Percentiles rank a stretch among this genome's conserved stretches.
Evolutionary conservation across 2,888 invertebrate species (phyloP).

Genomic region (Lordiphosa fenestrarum): DNA sequence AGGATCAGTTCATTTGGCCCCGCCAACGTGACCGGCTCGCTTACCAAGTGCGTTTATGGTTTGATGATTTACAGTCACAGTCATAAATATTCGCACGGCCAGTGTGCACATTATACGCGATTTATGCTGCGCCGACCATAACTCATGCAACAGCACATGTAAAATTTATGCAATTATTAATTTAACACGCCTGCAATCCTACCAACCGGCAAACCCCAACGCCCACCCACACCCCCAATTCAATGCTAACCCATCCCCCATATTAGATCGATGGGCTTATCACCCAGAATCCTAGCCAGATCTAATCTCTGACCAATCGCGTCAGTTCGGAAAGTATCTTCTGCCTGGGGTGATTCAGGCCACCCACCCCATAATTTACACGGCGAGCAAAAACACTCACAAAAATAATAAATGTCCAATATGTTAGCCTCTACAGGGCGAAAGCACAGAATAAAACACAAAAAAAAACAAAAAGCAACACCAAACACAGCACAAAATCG

Average conservation of each 20-base stretch:
- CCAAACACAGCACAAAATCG: constrained; percentile 44
- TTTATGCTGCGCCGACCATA: constrained; percentile 77
- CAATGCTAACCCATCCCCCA: background rate
- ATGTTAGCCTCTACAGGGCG: constrained; percentile 62
- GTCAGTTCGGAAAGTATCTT: constrained; percentile 2
- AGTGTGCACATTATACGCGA: constrained; percentile 78
- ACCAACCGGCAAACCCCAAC: background rate
- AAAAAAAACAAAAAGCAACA: constrained; percentile 14
- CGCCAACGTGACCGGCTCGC: constrained; percentile 29
- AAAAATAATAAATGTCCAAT: constrained; percentile 76
- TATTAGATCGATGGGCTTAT: background rate
- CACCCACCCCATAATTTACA: constrained; percentile 58
- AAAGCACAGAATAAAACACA: constrained; percentile 30
- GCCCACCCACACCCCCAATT: background rate
- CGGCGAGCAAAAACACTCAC: constrained; percentile 72
- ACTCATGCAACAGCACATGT: constrained; percentile 79
- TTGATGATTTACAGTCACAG: constrained; percentile 79
- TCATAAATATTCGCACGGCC: constrained; percentile 80
- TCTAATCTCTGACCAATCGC: constrained; percentile 42
- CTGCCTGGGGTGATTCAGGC: background rate
- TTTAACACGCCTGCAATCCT: constrained; percentile 75
- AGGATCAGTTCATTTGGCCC: constrained; percentile 21
- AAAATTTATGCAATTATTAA: constrained; percentile 81
- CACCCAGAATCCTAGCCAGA: constrained; percentile 21
- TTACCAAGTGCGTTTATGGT: constrained; percentile 78